These are phyloP conservation scores for Phylloscopus trochilus DNA, from an alignment of 2,113 vertebrate species.

Conservation along the genomic window DNA sequence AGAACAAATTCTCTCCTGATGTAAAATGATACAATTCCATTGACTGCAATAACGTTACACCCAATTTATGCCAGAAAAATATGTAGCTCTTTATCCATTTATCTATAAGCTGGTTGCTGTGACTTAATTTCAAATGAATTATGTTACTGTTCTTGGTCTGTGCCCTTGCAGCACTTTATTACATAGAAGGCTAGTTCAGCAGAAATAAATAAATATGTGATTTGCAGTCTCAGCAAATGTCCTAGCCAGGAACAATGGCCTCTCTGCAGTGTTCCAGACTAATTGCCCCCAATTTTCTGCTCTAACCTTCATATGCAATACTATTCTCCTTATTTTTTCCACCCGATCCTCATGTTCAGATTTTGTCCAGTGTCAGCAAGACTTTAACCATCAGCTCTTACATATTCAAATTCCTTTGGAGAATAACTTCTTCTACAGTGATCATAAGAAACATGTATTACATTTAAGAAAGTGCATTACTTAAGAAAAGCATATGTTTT, in stretches of 20 bases:
- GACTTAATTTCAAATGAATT: slow-evolving; percentile 63
- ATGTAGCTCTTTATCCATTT: slow-evolving; percentile 56
- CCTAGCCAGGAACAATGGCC: slow-evolving; percentile 52
- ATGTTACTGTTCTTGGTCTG: slow-evolving; percentile 56
- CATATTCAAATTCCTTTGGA: neutral
- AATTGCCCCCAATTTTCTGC: slow-evolving; percentile 46
- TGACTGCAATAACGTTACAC: slow-evolving; percentile 16
- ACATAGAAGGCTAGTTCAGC: slow-evolving; percentile 60
- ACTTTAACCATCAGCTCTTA: neutral
- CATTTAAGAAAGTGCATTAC: neutral
- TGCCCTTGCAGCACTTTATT: slow-evolving; percentile 60
- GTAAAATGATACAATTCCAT: slow-evolving; percentile 34
- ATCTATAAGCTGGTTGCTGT: slow-evolving; percentile 39
- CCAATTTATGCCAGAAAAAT: slow-evolving; percentile 31
- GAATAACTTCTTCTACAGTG: neutral
- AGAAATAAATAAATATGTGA: slow-evolving; percentile 67
- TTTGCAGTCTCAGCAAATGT: slow-evolving; percentile 56
- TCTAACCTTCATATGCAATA: slow-evolving; percentile 35
- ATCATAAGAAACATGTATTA: neutral
- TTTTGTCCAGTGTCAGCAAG: slow-evolving; percentile 9
- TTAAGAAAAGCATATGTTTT: neutral
- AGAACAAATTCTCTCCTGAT: slow-evolving; percentile 27
- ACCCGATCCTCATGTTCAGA: neutral
- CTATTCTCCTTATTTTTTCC: neutral
- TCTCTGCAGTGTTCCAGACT: slow-evolving; percentile 52